These are phyloP conservation scores for Cataglyphis altisquamis DNA, from an alignment of 2,888 invertebrate species.

Conservation along the genomic window DNA sequence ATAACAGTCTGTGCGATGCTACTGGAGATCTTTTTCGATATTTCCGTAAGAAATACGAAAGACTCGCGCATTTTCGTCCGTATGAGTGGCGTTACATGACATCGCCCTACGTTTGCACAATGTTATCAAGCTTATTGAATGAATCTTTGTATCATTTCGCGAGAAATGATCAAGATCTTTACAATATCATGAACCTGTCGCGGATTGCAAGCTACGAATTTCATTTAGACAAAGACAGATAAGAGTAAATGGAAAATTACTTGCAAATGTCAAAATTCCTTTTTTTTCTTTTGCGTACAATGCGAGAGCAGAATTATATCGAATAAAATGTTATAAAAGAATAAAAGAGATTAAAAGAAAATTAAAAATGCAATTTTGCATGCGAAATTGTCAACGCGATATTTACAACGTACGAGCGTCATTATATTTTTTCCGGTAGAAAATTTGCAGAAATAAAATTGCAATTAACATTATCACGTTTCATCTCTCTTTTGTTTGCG, in stretches of 20 bases:
- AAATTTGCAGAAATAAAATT: conserved; percentile 17
- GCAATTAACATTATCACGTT: neutral
- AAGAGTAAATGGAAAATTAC: conserved; percentile 2
- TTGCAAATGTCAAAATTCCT: neutral
- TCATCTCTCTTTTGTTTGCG: neutral
- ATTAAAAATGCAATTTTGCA: neutral
- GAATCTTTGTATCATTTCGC: conserved; percentile 37
- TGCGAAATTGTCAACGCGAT: neutral
- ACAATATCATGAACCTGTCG: conserved; percentile 14
- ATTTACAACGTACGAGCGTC: neutral
- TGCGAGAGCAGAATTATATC: neutral
- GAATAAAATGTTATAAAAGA: neutral
- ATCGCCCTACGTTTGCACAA: neutral
- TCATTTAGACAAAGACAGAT: neutral
- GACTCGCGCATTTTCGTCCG: conserved; percentile 57
- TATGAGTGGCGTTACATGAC: conserved; percentile 19
- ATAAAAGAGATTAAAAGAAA: neutral
- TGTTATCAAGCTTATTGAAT: neutral
- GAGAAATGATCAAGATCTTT: conserved; percentile 26
- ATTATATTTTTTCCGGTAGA: conserved; percentile 7
- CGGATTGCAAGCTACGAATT: neutral
- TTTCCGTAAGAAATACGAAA: conserved; percentile 69
- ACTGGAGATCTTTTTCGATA: conserved; percentile 56
- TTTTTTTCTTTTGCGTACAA: neutral
- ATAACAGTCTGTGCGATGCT: neutral